Percentiles rank a stretch among this genome's conserved stretches.
Evolutionary conservation across 2,888 invertebrate genomes (phyloP).

Genomic region (Microdon myrmicae): DNA sequence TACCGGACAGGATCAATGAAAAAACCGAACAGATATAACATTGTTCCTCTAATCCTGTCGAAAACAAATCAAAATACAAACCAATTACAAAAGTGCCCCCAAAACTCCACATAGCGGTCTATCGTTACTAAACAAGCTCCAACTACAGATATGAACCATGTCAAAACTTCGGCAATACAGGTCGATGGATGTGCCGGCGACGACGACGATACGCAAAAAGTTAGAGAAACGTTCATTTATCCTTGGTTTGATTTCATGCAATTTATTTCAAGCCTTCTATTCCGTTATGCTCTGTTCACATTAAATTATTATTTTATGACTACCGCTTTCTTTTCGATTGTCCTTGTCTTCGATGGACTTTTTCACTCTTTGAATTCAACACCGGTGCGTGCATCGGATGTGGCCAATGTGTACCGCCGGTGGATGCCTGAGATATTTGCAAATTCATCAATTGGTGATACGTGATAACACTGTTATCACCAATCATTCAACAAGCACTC

Average conservation of each 20-base stretch:
- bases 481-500: no score
- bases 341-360: not conserved
- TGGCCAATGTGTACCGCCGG: no score
- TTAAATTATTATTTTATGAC: not conserved
- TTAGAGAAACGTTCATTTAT: slow-evolving; percentile 56
- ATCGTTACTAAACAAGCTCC: slow-evolving; percentile 53
- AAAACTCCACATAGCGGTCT: slow-evolving; percentile 27
- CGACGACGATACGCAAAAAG: slow-evolving; percentile 65
- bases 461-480: no score
- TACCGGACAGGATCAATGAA: slow-evolving; percentile 5
- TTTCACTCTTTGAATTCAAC: not conserved
- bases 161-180: slow-evolving; percentile 84
- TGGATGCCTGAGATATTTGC: no score
- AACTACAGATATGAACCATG: slow-evolving; percentile 73
- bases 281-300: no score
- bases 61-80: slow-evolving; percentile 12
- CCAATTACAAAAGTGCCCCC: no score
- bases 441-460: no score
- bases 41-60: slow-evolving; percentile 19
- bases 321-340: slow-evolving; percentile 2
- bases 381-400: slow-evolving; percentile 27
- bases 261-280: slow-evolving; percentile 13
- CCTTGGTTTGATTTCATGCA: slow-evolving; percentile 27
- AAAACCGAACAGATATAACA: not conserved
- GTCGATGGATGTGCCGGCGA: slow-evolving; percentile 69